Base-by-base conservation (phyloP, 1,140 invertebrate species). In the Bombus pascuorum region DNA sequence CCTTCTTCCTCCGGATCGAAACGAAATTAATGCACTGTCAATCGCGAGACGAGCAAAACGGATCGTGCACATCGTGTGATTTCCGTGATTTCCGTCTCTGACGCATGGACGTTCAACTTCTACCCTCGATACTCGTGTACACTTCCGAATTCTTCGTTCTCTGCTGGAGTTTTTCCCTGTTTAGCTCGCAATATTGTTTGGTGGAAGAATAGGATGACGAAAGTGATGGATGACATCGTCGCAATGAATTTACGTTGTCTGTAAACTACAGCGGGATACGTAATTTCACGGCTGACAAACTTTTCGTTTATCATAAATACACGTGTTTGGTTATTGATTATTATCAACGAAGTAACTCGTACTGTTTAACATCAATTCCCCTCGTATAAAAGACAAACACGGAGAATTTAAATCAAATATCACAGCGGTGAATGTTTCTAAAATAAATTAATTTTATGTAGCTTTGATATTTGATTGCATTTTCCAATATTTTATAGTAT, bases 11-110 rank as follows among this genome's bases (percentile, higher is more conserved):
- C 42, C 25, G 34, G 34, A 71, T 28, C 73, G 79, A 42, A 81
- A 81, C 80, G 81, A 62, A 85, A 85, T 85, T 85, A 85, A 85
- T 85, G 84, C 62, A 85, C 84, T 75, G 71, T 85, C 84, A 81
- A 85, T 85, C 84, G 66, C 32, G 83, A 53, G 59, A 70, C 39
- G 25, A 22, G 34, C 32, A 22, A 42, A 66, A 66, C 34, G 42
- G 37, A 18, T 57, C 32, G 37, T 32, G 42, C 62, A n/a, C 47
- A 53, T 12, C 82, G 59, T 37, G 82, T 32, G 82, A 75, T 85
- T 59, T 42, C 73, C 72, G 18, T 68, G 57, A 81, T 70, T 71
- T 28, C 44, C 72, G 44, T 25, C 39, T 10, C 28, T n/a, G 22
- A 57, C 72, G 62, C 12, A 32, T 57, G 25, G 4, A 47, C 79